Percentiles rank a stretch among this genome's conserved stretches.
Evolutionary conservation across 2,113 vertebrate species (phyloP).

Genomic region (Hiodon alosoides): DNA sequence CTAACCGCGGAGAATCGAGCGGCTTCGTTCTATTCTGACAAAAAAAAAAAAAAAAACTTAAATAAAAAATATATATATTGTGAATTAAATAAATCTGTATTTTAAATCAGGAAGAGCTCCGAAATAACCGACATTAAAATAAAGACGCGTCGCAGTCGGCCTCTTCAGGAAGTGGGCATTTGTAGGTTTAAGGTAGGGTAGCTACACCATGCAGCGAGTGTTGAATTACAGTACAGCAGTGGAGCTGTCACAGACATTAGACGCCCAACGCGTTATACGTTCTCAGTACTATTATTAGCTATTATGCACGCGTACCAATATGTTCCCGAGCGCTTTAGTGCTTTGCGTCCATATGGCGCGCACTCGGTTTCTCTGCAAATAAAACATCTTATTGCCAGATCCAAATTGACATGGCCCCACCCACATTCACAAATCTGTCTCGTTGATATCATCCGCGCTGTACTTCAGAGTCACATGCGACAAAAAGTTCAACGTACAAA

Average conservation of each 20-base stretch:
- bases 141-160: too few species aligned
- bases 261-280: constrained; percentile 55
- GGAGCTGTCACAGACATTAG: constrained; percentile 64
- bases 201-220: constrained; percentile 11
- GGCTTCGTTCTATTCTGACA: not conserved
- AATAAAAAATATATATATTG: too few species aligned
- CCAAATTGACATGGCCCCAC: constrained; percentile 10
- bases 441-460: constrained; percentile 41
- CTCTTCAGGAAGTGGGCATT: constrained; percentile 43
- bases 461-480: not conserved
- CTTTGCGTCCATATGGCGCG: constrained; percentile 21
- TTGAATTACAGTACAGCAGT: constrained; percentile 30
- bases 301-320: constrained; percentile 60
- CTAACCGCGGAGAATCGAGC: constrained; percentile 72
- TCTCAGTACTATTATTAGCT: constrained; percentile 71
- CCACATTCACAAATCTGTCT: constrained; percentile 16
- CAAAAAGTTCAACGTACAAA: not conserved
- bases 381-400: constrained; percentile 25
- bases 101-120: too few species aligned
- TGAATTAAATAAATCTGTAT: too few species aligned
- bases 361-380: constrained; percentile 15
- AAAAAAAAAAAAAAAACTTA: too few species aligned
- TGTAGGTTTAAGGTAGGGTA: constrained; percentile 11
- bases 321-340: constrained; percentile 56
- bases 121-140: too few species aligned